A percentile compares a stretch with the other conserved stretches of the same genome.
Conservation (phyloP, 2,113 vertebrate genomes). For the Mastomys coucha region DNA sequence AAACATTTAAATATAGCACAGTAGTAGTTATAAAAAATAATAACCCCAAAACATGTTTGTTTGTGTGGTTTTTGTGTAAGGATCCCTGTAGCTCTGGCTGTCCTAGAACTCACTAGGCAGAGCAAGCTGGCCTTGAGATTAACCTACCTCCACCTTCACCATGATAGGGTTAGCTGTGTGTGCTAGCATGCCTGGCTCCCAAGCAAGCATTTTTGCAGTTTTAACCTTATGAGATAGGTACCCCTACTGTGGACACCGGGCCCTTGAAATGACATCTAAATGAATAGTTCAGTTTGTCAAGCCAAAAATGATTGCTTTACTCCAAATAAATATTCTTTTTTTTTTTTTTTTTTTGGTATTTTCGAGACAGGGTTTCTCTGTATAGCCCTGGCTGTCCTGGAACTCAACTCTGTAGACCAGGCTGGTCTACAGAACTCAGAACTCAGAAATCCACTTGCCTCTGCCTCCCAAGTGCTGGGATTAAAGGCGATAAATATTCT, state of each 20-base stretch:
- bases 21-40: background rate
- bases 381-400: no score
- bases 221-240: conserved; percentile 40
- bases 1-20: background rate
- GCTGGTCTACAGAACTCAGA: no score
- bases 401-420: no score
- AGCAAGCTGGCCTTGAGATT: background rate
- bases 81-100: background rate
- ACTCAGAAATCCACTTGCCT: no score
- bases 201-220: background rate
- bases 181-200: background rate
- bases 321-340: conserved; percentile 61
- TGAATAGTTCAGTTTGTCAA: conserved; percentile 58
- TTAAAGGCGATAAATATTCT: conserved; percentile 60
- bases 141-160: background rate
- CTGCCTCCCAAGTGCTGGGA: no score
- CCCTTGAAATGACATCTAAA: conserved; percentile 61
- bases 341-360: no score
- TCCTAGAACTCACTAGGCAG: background rate
- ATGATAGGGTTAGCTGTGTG: background rate
- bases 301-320: conserved; percentile 56
- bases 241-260: conserved; percentile 22
- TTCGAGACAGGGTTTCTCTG: no score
- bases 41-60: background rate
- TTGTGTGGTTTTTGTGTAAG: background rate